Conservation (phyloP, 2,888 invertebrate species). For the Troides aeacus region DNA sequence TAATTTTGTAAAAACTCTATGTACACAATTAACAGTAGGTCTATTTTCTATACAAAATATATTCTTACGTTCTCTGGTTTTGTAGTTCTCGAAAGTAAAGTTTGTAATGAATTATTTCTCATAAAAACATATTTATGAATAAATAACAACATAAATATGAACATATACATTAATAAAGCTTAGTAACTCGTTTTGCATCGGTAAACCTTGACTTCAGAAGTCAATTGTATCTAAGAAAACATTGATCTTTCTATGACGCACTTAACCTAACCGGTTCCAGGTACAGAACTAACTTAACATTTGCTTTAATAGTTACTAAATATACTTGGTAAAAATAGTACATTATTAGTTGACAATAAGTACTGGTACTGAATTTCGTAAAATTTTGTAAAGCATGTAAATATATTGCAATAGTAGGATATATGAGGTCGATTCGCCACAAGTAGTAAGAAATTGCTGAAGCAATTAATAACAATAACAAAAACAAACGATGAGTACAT, state of each 20-base stretch:
- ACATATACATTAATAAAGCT: not conserved
- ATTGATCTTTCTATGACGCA: slow-evolving; percentile 17
- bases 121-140: not conserved
- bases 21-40: no score
- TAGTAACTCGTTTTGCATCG: not conserved
- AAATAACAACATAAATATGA: not conserved
- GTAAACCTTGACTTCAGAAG: slow-evolving; percentile 15
- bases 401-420: not conserved
- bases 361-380: not conserved
- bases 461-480: no score
- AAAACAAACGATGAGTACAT: no score
- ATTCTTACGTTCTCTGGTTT: no score
- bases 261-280: slow-evolving; percentile 14
- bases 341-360: not conserved
- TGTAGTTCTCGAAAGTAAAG: no score
- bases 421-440: no score
- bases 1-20: no score
- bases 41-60: no score
- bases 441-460: no score
- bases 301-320: not conserved
- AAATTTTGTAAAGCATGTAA: not conserved
- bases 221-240: slow-evolving; percentile 9
- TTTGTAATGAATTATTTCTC: not conserved
- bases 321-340: not conserved
- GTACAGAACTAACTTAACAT: not conserved